Evolutionary conservation across 2,797 vertebrate genomes (phyloP), one percentile per base, ranked within the genome.

Genomic region (Sebastes taczanowskii): DNA sequence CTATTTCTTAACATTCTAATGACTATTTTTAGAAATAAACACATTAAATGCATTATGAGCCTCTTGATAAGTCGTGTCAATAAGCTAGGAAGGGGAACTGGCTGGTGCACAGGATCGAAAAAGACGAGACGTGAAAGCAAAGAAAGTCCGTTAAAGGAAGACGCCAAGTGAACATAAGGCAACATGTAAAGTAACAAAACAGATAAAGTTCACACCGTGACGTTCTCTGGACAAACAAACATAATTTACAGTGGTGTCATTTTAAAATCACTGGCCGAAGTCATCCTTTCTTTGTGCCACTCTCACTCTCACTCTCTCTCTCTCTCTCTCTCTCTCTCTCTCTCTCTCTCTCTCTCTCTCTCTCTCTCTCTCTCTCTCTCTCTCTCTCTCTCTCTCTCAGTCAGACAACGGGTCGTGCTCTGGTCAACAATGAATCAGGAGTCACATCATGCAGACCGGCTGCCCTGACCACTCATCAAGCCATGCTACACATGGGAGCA

Each of bases 401-500:
- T 86, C 86, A 86, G 72, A 86, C 82, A 81, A 86, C 78, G 71
- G 13, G 59, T 56, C 53, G 82, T 81, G 69, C 74, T 81, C 80
- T 58, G 75, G 27, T 74, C 58, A 13, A 75, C 72, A 89, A 34
- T 10, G 10, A 89, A 78, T 89, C 78, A 81, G 79, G 81, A 78
- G 81, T 80, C 46, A 79, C 75, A 70, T 87, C 94, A 92, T 93
- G 91, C 92, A 89, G 86, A 86, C 81, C 13, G n/a, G 84, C 72
- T 83, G 83, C 73, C 2, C 80, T 29, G 85, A 87, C 83, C 83
- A 85, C 86, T 86, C 78, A 87, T 78, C 60, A 92, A 92, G 92
- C 91, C 94, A 95, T 94, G 94, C 94, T 83, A 83, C 85, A 92
- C 30, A 58, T 53, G 83, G 89, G 85, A 83, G 86, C 80, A 66